phyloP scores from a whole-genome alignment of 2,888 invertebrate species.

The Lepas anatifera region DNA sequence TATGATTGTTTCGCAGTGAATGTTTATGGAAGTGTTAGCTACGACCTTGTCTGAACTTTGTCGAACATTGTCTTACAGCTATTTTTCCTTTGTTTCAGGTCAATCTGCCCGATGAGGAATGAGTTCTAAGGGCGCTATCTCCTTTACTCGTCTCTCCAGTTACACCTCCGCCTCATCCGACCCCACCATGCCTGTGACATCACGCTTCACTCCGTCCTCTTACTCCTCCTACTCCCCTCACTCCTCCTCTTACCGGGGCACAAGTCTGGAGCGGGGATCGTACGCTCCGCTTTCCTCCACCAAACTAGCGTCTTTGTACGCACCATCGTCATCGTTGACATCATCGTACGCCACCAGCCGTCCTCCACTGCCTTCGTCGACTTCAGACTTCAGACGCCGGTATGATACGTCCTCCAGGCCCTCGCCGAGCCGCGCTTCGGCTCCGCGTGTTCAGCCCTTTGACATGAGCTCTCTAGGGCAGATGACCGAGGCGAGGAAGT shows the following conservation, averaged over 20 bases:
- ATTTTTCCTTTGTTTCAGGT: background rate
- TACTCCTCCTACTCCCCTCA: slow-evolving; percentile 1
- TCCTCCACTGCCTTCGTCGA: background rate
- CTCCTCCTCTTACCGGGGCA: background rate
- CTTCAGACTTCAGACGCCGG: background rate
- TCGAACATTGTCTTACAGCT: too few species aligned
- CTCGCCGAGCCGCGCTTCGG: background rate
- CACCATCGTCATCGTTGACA: background rate
- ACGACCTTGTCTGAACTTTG: too few species aligned
- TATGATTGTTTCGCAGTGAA: too few species aligned
- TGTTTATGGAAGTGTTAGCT: too few species aligned
- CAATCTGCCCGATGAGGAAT: background rate
- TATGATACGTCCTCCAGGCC: background rate
- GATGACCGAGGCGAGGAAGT: background rate
- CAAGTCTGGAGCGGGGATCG: slow-evolving; percentile 2
- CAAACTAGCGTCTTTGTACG: background rate
- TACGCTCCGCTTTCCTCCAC: background rate
- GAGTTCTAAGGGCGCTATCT: background rate
- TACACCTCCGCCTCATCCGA: background rate
- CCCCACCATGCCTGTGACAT: background rate
- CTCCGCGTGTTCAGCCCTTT: background rate
- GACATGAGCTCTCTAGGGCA: background rate
- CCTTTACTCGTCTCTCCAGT: background rate
- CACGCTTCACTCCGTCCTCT: background rate
- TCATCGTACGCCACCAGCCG: background rate